Base-by-base conservation (phyloP, 1,140 invertebrate genomes). In the Cotesia chilonis region DNA sequence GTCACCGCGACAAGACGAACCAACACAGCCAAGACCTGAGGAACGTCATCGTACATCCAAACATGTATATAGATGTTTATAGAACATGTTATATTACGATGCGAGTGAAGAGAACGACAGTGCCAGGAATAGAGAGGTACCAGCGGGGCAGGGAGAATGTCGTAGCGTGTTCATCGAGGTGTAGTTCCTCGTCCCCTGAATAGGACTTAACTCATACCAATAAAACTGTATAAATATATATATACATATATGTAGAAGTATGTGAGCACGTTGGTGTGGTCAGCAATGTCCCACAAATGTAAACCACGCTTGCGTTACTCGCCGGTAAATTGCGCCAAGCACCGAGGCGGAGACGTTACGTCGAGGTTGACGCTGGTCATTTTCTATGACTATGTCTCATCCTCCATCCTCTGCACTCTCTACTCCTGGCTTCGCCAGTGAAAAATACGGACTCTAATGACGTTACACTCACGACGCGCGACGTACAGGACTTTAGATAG, bases 91-190 rank as follows among this genome's bases (percentile, higher is more conserved):
- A n/a, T 55, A 12, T 9, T 55, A 55, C n/a, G 17, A 57, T 14
- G 55, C 77, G 77, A 81, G 76, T 77, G 76, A 69, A 73, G 71
- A 74, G 64, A 76, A 76, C 76, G 78, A 79, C 57, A 59, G 57
- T 20, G 20, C 20, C 14, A 59, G 17, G 75, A 73, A 47, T 72
- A 59, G 71, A 76, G 78, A 73, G 80, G 78, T 70, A 79, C 78
- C 82, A 79, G 79, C 75, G 77, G 81, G 61, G 65, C 80, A 72
- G 72, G 79, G 82, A 83, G 82, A 83, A 81, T 83, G 83, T 84
- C 84, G 81, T 84, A 81, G 77, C 82, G 85, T 86, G 85, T 77
- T 85, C 85, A 85, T 85, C 85, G 85, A 86, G 82, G 82, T 85
- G 85, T 85, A 85, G 81, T 85, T 86, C 85, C 85, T 85, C 83